Evolutionary conservation across 2,888 invertebrate species (phyloP), one percentile per base, ranked within the genome.

Genomic region (Diaphora mendica): DNA sequence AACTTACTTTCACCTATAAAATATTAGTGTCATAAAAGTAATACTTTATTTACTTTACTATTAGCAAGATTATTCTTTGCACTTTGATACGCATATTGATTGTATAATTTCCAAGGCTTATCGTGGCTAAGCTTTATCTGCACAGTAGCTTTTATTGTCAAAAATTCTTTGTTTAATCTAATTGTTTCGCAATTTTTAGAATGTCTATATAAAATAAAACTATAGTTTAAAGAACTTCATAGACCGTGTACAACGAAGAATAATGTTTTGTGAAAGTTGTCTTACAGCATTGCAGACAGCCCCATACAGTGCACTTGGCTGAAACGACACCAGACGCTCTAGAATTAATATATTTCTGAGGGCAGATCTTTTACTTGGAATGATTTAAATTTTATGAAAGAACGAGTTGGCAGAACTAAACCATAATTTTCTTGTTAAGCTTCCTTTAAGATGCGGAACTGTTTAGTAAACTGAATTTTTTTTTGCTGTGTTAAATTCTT

Each of bases 231-330:
- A 77, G 73, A 64, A 77, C 74, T 79, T 83, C 81, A 75, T 82
- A 81, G 79, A 78, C 80, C 78, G 76, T 78, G 78, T 86, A 83
- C 71, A 74, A 55, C 51, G 72, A 72, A 79, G 79, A 86, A 86
- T 80, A 82, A 85, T 84, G 79, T 83, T 81, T 64, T 69, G 68
- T 72, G 76, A 62, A 82, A 83, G 78, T 85, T 80, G 79, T 84
- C 76, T 75, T 71, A 81, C 70, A 73, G 76, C 68, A 69, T 64
- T 64, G 76, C 74, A 80, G 84, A 83, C 82, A 78, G 80, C 70
- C 66, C 67, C 75, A 76, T 73, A 69, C 74, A 73, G 77, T 73
- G 84, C 79, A 77, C 74, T 76, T 74, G 78, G 67, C 75, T 70
- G 72, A 64, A 74, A n/a, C 68, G 66, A 76, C 82, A 74, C 66